A percentile compares a stretch with the other conserved stretches of the same genome.
Evolutionary conservation across 2,888 invertebrate genomes (phyloP).

Genomic region (Penaeus monodon): DNA sequence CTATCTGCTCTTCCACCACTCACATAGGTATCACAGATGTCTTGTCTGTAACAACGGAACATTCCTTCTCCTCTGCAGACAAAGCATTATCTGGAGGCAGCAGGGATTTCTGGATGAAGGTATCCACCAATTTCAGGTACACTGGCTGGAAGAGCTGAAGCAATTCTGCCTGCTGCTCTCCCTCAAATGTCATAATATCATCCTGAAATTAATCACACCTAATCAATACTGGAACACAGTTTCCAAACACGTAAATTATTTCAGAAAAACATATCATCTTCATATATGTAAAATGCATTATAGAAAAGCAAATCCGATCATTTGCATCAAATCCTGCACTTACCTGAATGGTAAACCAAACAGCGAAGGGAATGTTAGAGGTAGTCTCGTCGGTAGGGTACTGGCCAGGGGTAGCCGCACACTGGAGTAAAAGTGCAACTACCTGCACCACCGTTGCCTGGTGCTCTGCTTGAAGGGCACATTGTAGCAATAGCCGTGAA

Average conservation of each 20-base stretch:
- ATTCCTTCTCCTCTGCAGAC: conserved; percentile 62
- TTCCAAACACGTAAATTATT: too few relatives aligned
- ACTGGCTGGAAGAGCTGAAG: conserved; percentile 61
- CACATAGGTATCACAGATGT: conserved; percentile 65
- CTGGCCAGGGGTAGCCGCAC: conserved; percentile 64
- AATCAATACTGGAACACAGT: too few relatives aligned
- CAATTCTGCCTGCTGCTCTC: conserved; percentile 59
- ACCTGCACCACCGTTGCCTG: conserved; percentile 61
- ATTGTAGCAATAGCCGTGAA: conserved; percentile 59
- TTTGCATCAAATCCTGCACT: neutral
- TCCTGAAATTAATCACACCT: conserved; percentile 44
- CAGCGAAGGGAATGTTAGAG: conserved; percentile 64
- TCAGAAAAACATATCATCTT: too few relatives aligned
- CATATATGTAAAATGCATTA: too few relatives aligned
- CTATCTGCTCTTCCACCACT: conserved; percentile 1
- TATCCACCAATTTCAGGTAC: conserved; percentile 64
- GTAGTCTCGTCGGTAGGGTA: conserved; percentile 64
- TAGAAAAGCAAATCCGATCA: too few relatives aligned
- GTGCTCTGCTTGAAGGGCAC: conserved; percentile 61
- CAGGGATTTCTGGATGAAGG: conserved; percentile 61
- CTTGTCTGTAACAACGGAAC: conserved; percentile 65
- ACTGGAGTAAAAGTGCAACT: conserved; percentile 62
- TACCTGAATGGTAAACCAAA: conserved; percentile 65
- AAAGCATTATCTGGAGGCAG: conserved; percentile 62
- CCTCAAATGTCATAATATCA: conserved; percentile 64